Percentiles rank a stretch among this genome's conserved stretches.
Conservation (phyloP, 1,140 invertebrate species). For the Drosophila setifemur region DNA sequence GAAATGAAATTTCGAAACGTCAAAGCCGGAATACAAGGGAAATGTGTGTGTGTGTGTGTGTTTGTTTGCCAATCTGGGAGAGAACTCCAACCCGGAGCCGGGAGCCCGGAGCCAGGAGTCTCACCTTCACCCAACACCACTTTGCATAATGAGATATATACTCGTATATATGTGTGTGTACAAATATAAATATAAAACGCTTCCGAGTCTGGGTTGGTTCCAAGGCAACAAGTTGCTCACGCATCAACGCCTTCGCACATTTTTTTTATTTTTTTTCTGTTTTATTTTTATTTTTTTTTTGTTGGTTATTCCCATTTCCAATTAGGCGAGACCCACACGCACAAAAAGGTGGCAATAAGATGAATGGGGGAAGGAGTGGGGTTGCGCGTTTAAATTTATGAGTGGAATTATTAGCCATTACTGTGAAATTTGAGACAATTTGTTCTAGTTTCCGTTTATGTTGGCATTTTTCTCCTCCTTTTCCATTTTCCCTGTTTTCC, state of each 20-base stretch:
- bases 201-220: background rate
- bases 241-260: conserved; percentile 69
- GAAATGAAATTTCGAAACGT: conserved; percentile 67
- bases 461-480: background rate
- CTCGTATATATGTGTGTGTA: background rate
- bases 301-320: conserved; percentile 14
- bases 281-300: background rate
- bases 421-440: conserved; percentile 25
- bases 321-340: conserved; percentile 18
- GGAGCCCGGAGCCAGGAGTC: too few species aligned
- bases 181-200: background rate
- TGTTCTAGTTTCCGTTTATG: conserved; percentile 8
- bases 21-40: conserved; percentile 42
- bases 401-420: conserved; percentile 29
- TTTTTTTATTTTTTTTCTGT: conserved; percentile 3
- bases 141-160: conserved; percentile 69
- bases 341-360: background rate
- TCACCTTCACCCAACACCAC: conserved; percentile 28
- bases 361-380: background rate
- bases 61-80: background rate
- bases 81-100: background rate
- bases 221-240: conserved; percentile 53
- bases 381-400: conserved; percentile 23
- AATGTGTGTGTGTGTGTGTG: conserved; percentile 1
- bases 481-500: background rate